These are phyloP conservation scores for Volucella inflata DNA, from an alignment of 2,888 invertebrate species.

Conservation along the genomic window DNA sequence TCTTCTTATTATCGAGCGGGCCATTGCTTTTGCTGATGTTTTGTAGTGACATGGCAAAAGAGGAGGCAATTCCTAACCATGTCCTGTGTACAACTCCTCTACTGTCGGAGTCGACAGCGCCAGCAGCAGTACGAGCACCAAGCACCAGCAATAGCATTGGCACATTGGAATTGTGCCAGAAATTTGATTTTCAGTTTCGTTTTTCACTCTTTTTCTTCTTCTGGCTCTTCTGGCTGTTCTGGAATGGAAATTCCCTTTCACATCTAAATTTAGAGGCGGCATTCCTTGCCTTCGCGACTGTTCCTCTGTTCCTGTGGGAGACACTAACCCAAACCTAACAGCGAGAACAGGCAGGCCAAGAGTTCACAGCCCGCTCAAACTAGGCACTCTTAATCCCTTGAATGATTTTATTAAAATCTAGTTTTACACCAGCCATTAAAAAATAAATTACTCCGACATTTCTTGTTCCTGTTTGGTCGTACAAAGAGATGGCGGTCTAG, in stretches of 20 bases:
- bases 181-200: constrained; percentile 71
- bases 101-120: constrained; percentile 1
- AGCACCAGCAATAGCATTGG: background rate
- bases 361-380: background rate
- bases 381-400: constrained; percentile 29
- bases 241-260: constrained; percentile 59
- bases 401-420: constrained; percentile 67
- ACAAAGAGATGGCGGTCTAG: background rate
- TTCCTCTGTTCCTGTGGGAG: background rate
- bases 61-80: constrained; percentile 47
- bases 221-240: constrained; percentile 18
- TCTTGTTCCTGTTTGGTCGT: constrained; percentile 7
- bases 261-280: constrained; percentile 55
- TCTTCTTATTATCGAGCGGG: constrained; percentile 24
- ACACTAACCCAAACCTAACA: too few relatives aligned
- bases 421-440: constrained; percentile 53
- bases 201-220: constrained; percentile 45
- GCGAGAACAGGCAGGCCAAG: background rate
- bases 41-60: constrained; percentile 25
- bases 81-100: constrained; percentile 44
- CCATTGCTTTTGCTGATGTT: constrained; percentile 19
- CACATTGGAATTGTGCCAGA: constrained; percentile 70
- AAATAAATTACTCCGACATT: constrained; percentile 6
- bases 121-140: too few relatives aligned
- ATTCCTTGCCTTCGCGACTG: background rate